A percentile compares a stretch with the other conserved stretches of the same genome.
Conservation (phyloP, 2,113 vertebrate species). For the Amphiprion ocellaris region DNA sequence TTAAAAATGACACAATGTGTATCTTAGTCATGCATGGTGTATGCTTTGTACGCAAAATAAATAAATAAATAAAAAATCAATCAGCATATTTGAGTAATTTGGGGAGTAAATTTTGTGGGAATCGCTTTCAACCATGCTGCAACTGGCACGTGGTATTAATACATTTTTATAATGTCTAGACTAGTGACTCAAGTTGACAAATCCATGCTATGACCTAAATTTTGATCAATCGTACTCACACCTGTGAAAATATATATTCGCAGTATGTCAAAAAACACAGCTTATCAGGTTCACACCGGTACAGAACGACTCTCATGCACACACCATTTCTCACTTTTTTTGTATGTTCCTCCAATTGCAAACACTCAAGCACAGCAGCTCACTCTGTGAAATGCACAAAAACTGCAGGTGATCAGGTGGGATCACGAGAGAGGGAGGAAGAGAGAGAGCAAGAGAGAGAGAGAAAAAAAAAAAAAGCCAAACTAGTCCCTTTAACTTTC, state of each 20-base stretch:
- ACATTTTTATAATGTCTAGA: slow-evolving; percentile 14
- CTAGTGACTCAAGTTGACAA: slow-evolving; percentile 8
- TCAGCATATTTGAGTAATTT: too few relatives aligned
- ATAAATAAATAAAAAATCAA: too few relatives aligned
- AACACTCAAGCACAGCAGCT: slow-evolving; percentile 49
- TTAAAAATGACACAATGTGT: not conserved
- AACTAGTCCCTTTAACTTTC: slow-evolving; percentile 85
- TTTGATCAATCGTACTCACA: slow-evolving; percentile 30
- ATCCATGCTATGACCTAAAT: slow-evolving; percentile 37
- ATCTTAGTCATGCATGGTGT: too few relatives aligned
- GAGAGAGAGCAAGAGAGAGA: slow-evolving; percentile 19
- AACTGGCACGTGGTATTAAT: slow-evolving; percentile 53
- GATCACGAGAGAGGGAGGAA: slow-evolving; percentile 30
- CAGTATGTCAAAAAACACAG: not conserved
- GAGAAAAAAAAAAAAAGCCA: slow-evolving; percentile 48
- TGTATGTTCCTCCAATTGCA: slow-evolving; percentile 26
- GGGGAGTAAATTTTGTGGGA: slow-evolving; percentile 53
- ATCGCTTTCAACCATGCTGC: slow-evolving; percentile 56
- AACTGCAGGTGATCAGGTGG: slow-evolving; percentile 76
- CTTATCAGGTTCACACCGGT: not conserved
- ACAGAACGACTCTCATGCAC: slow-evolving; percentile 7
- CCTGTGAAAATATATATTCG: slow-evolving; percentile 6
- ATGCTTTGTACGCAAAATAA: too few relatives aligned
- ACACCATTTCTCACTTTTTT: slow-evolving; percentile 11
- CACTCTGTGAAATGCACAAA: slow-evolving; percentile 62